A percentile compares a stretch with the other conserved stretches of the same genome.
phyloP scores from a whole-genome alignment of 1,140 invertebrate species.

The Oryctes rhinoceros region DNA sequence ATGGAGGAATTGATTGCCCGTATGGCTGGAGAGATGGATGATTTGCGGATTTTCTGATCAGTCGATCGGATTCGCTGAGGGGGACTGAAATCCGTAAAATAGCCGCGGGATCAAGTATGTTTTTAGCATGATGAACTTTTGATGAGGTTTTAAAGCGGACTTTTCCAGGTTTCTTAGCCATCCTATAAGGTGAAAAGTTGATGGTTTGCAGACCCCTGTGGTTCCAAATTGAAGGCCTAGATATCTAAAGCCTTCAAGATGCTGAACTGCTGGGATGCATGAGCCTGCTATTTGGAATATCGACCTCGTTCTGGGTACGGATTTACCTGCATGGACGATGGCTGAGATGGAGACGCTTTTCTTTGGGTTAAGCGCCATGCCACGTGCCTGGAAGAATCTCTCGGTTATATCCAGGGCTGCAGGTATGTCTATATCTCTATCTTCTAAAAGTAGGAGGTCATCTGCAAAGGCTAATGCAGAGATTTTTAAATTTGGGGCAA shows the following conservation, averaged over 20 bases:
- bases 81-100: not conserved
- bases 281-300: not conserved
- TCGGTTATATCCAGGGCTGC: not conserved
- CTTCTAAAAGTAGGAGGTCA: conserved; percentile 52
- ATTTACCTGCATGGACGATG: not conserved
- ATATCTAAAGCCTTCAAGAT: conserved; percentile 26
- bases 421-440: not conserved
- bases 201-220: not conserved
- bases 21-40: conserved; percentile 37
- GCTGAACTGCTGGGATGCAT: not conserved
- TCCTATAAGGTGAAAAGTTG: not conserved
- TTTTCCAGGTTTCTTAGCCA: conserved; percentile 10
- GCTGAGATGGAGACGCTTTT: conserved; percentile 39
- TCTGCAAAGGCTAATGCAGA: conserved; percentile 54
- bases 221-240: conserved; percentile 3
- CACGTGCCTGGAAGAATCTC: not conserved
- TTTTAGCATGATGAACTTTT: conserved; percentile 37
- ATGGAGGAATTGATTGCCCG: conserved; percentile 45
- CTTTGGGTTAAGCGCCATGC: conserved; percentile 41
- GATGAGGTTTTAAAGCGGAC: conserved; percentile 42
- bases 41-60: not conserved
- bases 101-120: not conserved
- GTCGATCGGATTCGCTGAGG: conserved; percentile 24
- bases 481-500: conserved; percentile 55
- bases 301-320: not conserved